Base-by-base conservation (phyloP, 2,113 vertebrate genomes). In the Percopsis transmontana region DNA sequence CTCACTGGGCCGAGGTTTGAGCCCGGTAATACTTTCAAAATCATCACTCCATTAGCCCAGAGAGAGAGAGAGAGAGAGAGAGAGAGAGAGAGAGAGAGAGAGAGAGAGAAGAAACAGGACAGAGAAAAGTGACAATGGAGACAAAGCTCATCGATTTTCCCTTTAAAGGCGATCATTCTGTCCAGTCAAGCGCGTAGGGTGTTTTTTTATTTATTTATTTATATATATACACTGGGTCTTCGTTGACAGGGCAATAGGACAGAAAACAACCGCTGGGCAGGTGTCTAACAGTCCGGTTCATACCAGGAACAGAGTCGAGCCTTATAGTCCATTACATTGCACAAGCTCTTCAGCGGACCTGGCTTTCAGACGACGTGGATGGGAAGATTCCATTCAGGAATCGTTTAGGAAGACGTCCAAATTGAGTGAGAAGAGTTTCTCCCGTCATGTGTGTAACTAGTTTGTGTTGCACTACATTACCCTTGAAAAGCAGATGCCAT, bases 131-230 rank as follows among this genome's bases (percentile, higher is more conserved):
- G 78, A 83, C 85, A 84, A 78, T 77, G 11, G 48, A 84, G 42
- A 82, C 51, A 68, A 68, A 82, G 74, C 59, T 72, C 64, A 83
- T 88, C 59, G 82, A 90, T 87, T 89, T 85, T 72, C 67, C 40
- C 73, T 62, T 86, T 65, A 75, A 51, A 82, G 50, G 72, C 44
- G 69, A 85, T 85, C 68, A 83, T 79, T 81, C 63, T 71, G 82
- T 38, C 68, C 74, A 79, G 60, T 55, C 21, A 16, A 82, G 80
- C 77, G 3, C 68, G 60, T 70, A 27, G 23, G 38, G 51, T 74
- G 72, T 60, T 82, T 81, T 82, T 80, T 74, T 42, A 71, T 9
- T 45, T n/a, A 45, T 6, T 1, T 33, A 33, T 33, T 33, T 4
- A 33, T 33, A n/a, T 45, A 13, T 45, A 45, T 11, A 15, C 44